Conservation (phyloP, 2,797 vertebrate species). For the Pipistrellus nathusii region DNA sequence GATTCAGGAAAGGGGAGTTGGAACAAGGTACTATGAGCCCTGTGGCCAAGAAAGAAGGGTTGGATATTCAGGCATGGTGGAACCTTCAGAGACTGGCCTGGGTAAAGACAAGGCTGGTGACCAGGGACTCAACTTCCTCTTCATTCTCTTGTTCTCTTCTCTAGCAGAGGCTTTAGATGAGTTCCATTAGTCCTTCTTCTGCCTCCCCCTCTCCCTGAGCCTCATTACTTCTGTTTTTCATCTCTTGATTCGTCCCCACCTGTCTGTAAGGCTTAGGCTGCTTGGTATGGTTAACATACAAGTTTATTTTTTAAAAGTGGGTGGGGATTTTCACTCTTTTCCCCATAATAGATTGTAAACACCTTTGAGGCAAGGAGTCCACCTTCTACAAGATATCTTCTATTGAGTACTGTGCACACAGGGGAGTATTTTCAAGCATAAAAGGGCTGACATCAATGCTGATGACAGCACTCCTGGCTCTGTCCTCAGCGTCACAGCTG, state of each 20-base stretch:
- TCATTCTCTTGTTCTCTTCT: not conserved
- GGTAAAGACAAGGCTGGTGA: not conserved
- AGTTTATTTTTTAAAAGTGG: not conserved
- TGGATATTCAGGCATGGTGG: not conserved
- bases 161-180: not conserved
- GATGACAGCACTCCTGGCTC: not conserved
- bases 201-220: not conserved
- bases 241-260: not conserved
- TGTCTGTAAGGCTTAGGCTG: not conserved
- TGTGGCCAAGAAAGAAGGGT: not conserved
- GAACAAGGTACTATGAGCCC: not conserved
- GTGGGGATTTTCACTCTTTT: not conserved
- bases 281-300: not conserved
- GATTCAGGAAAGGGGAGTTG: not conserved
- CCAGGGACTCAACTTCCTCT: not conserved
- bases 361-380: not conserved
- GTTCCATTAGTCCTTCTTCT: not conserved
- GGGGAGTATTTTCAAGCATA: not conserved
- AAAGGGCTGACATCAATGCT: not conserved
- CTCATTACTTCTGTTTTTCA: not conserved
- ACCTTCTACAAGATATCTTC: not conserved
- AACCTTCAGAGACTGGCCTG: not conserved
- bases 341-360: not conserved
- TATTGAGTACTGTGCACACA: not conserved
- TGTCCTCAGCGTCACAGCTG: slow-evolving; percentile 27